These are phyloP conservation scores for Formica selysi DNA, from an alignment of 1,140 invertebrate species.

Conservation along the genomic window DNA sequence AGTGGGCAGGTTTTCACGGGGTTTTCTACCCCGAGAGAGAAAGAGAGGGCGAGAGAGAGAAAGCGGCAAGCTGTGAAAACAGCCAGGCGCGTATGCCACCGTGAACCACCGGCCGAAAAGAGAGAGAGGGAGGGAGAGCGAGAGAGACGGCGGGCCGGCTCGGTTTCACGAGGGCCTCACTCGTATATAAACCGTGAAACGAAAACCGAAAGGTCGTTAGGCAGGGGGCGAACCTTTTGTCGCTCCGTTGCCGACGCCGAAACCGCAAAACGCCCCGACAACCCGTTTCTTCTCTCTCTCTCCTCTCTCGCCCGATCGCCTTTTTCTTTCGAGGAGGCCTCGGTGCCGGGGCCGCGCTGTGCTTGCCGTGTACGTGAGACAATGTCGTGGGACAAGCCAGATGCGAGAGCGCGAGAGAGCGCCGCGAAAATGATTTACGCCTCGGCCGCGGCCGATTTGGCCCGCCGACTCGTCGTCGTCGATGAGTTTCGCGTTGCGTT, in stretches of 20 bases:
- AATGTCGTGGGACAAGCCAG: slow-evolving; percentile 57
- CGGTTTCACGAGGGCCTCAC: slow-evolving; percentile 82
- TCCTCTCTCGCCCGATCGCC: slow-evolving; percentile 8
- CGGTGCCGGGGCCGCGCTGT: slow-evolving; percentile 14
- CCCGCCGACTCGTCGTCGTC: slow-evolving; percentile 42
- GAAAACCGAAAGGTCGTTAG: slow-evolving; percentile 85
- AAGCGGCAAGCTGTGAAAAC: slow-evolving; percentile 85
- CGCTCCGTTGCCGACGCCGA: slow-evolving; percentile 83
- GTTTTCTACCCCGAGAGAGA: slow-evolving; percentile 65
- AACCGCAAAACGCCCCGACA: slow-evolving; percentile 81
- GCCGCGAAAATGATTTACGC: slow-evolving; percentile 58
- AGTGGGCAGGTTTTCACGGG: slow-evolving; percentile 56
- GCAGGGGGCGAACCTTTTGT: slow-evolving; percentile 85
- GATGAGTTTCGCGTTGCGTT: slow-evolving; percentile 43
- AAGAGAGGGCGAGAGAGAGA: slow-evolving; percentile 11
- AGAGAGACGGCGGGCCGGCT: slow-evolving; percentile 69
- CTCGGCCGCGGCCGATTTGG: slow-evolving; percentile 41
- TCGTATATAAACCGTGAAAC: slow-evolving; percentile 83
- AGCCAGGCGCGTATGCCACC: slow-evolving; percentile 71
- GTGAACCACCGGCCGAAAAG: slow-evolving; percentile 64
- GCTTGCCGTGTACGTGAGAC: slow-evolving; percentile 56
- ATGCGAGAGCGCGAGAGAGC: slow-evolving; percentile 44
- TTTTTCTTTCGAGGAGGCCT: slow-evolving; percentile 19
- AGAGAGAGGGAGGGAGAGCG: slow-evolving; percentile 35
- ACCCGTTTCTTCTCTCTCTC: slow-evolving; percentile 60